phyloP scores from a whole-genome alignment of 1,140 invertebrate species.

The Lucilia cuprina region DNA sequence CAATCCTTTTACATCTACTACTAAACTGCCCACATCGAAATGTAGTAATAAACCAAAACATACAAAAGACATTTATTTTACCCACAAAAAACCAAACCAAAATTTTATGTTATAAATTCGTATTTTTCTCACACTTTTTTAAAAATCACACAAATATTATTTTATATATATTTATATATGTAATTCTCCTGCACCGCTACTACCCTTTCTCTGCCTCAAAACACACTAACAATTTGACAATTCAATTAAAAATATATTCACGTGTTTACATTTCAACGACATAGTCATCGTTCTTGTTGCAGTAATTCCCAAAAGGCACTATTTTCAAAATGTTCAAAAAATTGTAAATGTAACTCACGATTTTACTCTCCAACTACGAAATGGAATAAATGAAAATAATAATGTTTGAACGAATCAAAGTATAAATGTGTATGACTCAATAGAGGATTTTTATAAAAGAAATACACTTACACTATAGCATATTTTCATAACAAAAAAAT shows the following conservation, averaged over 20 bases:
- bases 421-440: background rate
- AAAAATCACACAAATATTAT: no score
- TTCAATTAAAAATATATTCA: slow-evolving; percentile 12
- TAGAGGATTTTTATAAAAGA: background rate
- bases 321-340: background rate
- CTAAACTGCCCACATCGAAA: no score
- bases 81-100: no score
- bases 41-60: no score
- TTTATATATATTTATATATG: no score
- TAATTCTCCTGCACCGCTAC: no score
- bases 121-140: no score
- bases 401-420: background rate
- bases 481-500: no score
- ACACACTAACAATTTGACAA: background rate
- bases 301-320: background rate
- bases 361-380: background rate
- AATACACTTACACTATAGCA: background rate
- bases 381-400: background rate
- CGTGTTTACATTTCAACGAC: background rate
- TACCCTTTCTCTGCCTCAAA: background rate
- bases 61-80: no score
- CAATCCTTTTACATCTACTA: no score
- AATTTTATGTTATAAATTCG: no score
- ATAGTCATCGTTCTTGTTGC: background rate
- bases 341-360: slow-evolving; percentile 7